A percentile compares a stretch with the other conserved stretches of the same genome.
These are phyloP conservation scores for Oscheius sp. DNA, from an alignment of 1,140 invertebrate species.

Conservation along the genomic window DNA sequence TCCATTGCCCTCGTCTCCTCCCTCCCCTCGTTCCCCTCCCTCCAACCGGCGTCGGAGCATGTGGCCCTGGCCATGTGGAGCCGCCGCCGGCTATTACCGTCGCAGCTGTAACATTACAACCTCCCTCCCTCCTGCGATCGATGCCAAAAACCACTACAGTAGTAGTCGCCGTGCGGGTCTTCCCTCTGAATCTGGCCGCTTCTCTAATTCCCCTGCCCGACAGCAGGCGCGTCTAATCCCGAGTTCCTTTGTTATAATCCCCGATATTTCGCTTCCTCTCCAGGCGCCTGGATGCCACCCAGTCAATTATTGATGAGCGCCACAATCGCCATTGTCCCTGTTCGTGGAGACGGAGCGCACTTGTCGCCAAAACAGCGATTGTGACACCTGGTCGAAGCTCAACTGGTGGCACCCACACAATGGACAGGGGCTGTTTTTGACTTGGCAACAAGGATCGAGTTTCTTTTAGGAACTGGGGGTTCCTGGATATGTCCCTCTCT, in stretches of 20 bases:
- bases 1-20: too few species aligned
- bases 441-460: neutral
- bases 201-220: neutral
- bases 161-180: neutral
- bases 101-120: slow-evolving; percentile 8
- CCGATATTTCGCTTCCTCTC: neutral
- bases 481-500: neutral
- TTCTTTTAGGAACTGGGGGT: neutral
- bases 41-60: too few species aligned
- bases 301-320: slow-evolving; percentile 8
- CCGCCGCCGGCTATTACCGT: neutral
- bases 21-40: too few species aligned
- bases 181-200: neutral
- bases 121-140: neutral
- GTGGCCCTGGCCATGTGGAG: too few species aligned
- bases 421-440: neutral
- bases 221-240: neutral
- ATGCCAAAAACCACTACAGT: too few species aligned
- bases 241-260: slow-evolving; percentile 2
- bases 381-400: neutral
- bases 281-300: neutral
- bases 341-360: neutral
- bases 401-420: neutral
- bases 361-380: neutral
- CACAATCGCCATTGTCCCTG: neutral